Percentiles rank a stretch among this genome's conserved stretches.
phyloP scores from a whole-genome alignment of 2,797 vertebrate genomes.

The Megalops cyprinoides region DNA sequence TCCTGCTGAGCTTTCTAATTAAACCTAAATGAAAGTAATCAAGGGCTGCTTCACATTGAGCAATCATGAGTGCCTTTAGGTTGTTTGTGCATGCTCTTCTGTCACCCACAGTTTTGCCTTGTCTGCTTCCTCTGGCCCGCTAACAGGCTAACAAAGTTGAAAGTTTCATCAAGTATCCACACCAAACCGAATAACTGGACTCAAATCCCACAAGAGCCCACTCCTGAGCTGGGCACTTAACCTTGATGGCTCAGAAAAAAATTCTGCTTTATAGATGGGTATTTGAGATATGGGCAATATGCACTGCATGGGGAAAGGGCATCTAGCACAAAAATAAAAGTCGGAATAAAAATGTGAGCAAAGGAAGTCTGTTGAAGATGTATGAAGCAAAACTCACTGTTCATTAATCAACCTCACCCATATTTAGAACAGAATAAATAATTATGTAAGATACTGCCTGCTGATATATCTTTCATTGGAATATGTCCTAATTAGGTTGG shows the following conservation, averaged over 20 bases:
- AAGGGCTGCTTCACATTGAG: neutral
- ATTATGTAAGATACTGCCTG: no score
- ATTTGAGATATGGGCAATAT: no score
- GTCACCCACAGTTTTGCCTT: neutral
- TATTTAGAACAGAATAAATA: no score
- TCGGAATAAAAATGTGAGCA: no score
- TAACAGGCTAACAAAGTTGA: neutral
- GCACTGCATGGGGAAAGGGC: no score
- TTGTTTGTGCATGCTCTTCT: neutral
- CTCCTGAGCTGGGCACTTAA: neutral
- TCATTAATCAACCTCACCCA: no score
- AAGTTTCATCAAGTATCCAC: neutral
- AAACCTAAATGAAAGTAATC: slow-evolving; percentile 12
- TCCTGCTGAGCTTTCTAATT: slow-evolving; percentile 9
- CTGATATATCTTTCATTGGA: no score
- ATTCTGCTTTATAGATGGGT: no score
- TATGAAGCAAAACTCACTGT: no score
- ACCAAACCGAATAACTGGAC: neutral
- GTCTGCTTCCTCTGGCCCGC: neutral
- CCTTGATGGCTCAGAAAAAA: neutral
- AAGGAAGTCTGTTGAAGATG: no score
- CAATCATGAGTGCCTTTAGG: slow-evolving; percentile 8
- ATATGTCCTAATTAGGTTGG: no score
- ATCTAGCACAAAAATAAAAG: no score
- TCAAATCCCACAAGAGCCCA: neutral